Base-by-base conservation (phyloP, 2,888 invertebrate species). In the Ceratothoa steindachneri region DNA sequence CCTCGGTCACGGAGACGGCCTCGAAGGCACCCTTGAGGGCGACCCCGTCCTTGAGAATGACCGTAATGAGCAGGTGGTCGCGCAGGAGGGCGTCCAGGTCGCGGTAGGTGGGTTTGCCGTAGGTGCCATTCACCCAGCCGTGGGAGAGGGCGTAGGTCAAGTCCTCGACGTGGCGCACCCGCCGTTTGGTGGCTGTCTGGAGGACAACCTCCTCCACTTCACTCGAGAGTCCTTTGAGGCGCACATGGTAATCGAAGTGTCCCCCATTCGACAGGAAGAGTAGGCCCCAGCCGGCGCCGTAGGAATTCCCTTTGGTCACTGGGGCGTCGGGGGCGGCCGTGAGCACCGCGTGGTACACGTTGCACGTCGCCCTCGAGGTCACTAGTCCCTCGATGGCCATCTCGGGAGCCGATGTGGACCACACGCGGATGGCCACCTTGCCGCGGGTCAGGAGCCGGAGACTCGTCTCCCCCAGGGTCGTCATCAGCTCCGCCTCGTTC, bases 11-110 rank as follows among this genome's bases (percentile, higher is more conserved):
- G 5, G 82, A 80, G 19, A 82, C 77, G 12, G 80, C 81, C 2
- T 80, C 77, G 0, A 83, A 75, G 9, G 80, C 81, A 0, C 83
- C 83, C 12, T 81, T 70, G 15, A 83, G 77, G 19, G 81, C 80
- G 31, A 81, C 81, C 3, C 69, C 71, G 5, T 68, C 71, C 28
- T 80, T 80, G 7, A 78, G 74, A 29, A 72, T 69, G 1, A 74
- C 76, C 3, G 67, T 69, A 22, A 76, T 74, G 31, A 74, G 74
- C 12, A 79, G 53, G 2, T 67, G 30, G 3, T 76, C 79, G 7
- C 76, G 64, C 24, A 79, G 71, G 19, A 79, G 74, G 5, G 79
- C 79, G 30, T 79, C 79, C n/a, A 79, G 66, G 30, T 79, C 79
- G n/a, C 79, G 66, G 68, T 76, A 79, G 5, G 79, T 79, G 22